Evolutionary conservation across 2,113 vertebrate species (phyloP).

Genomic region (Gallinago undulata): DNA sequence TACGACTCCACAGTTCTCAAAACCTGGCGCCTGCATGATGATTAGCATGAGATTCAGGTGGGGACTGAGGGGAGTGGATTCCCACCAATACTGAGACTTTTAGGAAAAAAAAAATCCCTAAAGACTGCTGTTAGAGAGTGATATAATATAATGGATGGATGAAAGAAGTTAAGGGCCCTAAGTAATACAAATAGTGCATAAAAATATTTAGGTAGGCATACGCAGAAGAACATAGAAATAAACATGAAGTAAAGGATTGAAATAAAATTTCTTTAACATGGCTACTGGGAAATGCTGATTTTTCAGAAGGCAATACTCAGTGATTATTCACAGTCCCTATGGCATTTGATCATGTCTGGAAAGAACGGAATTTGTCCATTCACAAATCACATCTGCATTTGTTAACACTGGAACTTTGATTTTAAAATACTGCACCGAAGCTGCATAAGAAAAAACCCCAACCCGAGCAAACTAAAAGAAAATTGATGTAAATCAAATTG

Average conservation of each 20-base stretch:
- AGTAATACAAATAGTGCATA: not conserved
- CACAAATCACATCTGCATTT: not conserved
- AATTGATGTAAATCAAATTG: not conserved
- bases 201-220: not conserved
- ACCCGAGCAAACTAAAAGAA: not conserved
- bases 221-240: not conserved
- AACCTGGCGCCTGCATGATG: not conserved
- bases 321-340: not conserved
- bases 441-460: not conserved
- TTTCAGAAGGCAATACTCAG: not conserved
- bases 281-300: not conserved
- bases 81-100: not conserved
- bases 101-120: not conserved
- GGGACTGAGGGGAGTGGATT: not conserved
- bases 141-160: not conserved
- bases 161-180: not conserved
- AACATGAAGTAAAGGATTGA: not conserved
- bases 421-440: not conserved
- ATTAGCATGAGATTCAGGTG: not conserved
- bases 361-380: not conserved
- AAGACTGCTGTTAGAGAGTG: not conserved
- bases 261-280: not conserved
- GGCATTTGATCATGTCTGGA: not conserved
- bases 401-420: not conserved
- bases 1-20: not conserved